A percentile compares a stretch with the other conserved stretches of the same genome.
These are phyloP conservation scores for Hyppa rectilinea DNA, from an alignment of 2,888 invertebrate species.

Conservation along the genomic window DNA sequence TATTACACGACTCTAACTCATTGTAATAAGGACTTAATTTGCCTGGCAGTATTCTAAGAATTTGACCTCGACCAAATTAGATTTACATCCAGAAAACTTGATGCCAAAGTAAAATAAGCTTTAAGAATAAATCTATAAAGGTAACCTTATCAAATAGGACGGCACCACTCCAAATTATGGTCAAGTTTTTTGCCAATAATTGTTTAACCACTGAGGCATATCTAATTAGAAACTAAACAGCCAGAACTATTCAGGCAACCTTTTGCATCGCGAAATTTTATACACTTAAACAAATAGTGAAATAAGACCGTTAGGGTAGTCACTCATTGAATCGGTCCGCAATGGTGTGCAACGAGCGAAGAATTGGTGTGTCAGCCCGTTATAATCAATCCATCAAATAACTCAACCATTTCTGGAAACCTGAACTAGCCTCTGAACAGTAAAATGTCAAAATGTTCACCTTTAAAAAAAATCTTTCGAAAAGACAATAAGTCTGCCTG, in stretches of 20 bases:
- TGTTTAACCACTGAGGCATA: conserved; percentile 52
- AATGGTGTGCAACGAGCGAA: conserved; percentile 16
- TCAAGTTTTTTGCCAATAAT: conserved; percentile 50
- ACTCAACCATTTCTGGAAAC: neutral
- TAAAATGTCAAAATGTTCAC: no score
- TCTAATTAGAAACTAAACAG: conserved; percentile 55
- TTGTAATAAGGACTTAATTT: conserved; percentile 18
- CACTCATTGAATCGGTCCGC: conserved; percentile 30
- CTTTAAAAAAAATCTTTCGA: no score
- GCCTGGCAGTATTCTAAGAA: conserved; percentile 28
- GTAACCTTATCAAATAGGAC: no score
- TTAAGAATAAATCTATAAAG: neutral
- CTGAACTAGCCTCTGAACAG: neutral
- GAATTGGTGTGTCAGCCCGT: conserved; percentile 29
- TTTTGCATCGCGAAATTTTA: conserved; percentile 46
- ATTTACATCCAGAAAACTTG: neutral
- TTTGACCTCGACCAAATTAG: conserved; percentile 20
- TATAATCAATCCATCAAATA: conserved; percentile 33
- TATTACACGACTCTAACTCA: conserved; percentile 27
- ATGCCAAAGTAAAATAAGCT: conserved; percentile 4
- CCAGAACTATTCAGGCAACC: conserved; percentile 45
- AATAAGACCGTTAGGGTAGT: conserved; percentile 44
- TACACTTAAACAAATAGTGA: conserved; percentile 38
- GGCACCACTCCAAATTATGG: neutral
- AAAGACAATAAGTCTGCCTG: no score